These are phyloP conservation scores for Ophion costatus DNA, from an alignment of 2,888 invertebrate genomes.

Conservation along the genomic window DNA sequence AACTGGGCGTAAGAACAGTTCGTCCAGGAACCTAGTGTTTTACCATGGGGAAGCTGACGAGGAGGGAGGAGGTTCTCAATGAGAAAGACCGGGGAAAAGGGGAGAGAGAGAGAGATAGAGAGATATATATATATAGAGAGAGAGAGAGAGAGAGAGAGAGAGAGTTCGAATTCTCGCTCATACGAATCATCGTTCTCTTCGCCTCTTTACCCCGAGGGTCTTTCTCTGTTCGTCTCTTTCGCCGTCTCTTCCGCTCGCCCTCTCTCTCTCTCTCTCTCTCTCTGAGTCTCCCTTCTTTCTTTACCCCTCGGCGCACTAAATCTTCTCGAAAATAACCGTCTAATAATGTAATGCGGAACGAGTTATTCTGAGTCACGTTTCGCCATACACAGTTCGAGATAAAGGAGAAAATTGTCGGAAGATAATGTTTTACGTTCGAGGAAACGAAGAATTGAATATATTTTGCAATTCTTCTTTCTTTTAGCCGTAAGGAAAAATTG, in stretches of 20 bases:
- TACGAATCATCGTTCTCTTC: slow-evolving; percentile 34
- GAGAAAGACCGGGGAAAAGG: not conserved
- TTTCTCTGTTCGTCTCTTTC: slow-evolving; percentile 21
- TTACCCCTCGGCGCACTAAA: slow-evolving; percentile 5
- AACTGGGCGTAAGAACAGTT: slow-evolving; percentile 38
- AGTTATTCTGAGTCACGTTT: slow-evolving; percentile 76
- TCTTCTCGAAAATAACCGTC: slow-evolving; percentile 77
- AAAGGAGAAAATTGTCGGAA: slow-evolving; percentile 67
- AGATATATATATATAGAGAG: no score
- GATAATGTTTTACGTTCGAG: slow-evolving; percentile 29
- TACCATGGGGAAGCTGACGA: slow-evolving; percentile 1
- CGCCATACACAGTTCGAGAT: slow-evolving; percentile 17
- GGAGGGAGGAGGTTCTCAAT: slow-evolving; percentile 1
- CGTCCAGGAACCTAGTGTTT: slow-evolving; percentile 3
- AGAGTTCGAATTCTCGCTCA: slow-evolving; percentile 34
- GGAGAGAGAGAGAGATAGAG: not conserved
- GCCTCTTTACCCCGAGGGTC: slow-evolving; percentile 25
- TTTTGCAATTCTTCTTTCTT: not conserved
- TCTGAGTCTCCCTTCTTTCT: slow-evolving; percentile 4
- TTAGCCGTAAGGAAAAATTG: not conserved
- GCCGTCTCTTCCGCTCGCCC: not conserved
- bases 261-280: slow-evolving; percentile 19
- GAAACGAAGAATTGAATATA: slow-evolving; percentile 14
- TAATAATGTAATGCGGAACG: slow-evolving; percentile 83
- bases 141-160: slow-evolving; percentile 1